Percentiles rank a stretch among this genome's conserved stretches.
phyloP scores from a whole-genome alignment of 2,888 invertebrate species.

The Xiphydria camelus region DNA sequence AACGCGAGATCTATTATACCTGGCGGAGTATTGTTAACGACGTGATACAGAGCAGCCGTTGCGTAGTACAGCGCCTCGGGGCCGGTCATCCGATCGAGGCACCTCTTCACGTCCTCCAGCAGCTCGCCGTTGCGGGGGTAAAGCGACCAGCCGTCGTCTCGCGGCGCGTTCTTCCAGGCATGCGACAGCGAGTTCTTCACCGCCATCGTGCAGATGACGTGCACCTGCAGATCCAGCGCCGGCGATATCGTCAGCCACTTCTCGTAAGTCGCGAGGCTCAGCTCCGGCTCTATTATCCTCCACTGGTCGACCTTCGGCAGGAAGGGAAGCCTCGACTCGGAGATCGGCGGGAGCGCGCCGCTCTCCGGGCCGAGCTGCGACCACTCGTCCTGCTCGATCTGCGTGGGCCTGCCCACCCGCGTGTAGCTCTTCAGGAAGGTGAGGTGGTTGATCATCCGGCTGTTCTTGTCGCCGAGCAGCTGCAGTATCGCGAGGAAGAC shows the following conservation, averaged over 20 bases:
- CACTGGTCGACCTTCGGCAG: slow-evolving; percentile 54
- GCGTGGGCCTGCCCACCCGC: slow-evolving; percentile 49
- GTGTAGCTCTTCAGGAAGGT: slow-evolving; percentile 45
- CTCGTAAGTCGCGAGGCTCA: slow-evolving; percentile 58
- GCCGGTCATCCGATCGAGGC: slow-evolving; percentile 38
- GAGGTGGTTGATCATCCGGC: slow-evolving; percentile 37
- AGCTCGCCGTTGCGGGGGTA: slow-evolving; percentile 34
- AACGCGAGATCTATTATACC: slow-evolving; percentile 40
- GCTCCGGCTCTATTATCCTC: slow-evolving; percentile 58
- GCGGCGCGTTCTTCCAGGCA: slow-evolving; percentile 28
- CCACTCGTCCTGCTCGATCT: slow-evolving; percentile 60
- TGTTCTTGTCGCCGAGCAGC: slow-evolving; percentile 40
- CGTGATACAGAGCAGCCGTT: slow-evolving; percentile 51
- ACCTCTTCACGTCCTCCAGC: slow-evolving; percentile 41
- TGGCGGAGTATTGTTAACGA: slow-evolving; percentile 54
- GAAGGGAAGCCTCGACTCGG: slow-evolving; percentile 61
- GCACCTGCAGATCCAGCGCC: slow-evolving; percentile 53
- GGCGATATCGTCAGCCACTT: slow-evolving; percentile 59
- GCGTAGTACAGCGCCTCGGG: slow-evolving; percentile 39
- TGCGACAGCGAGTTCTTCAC: slow-evolving; percentile 57
- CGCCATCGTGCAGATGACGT: slow-evolving; percentile 60
- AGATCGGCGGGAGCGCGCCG: slow-evolving; percentile 55
- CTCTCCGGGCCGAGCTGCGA: slow-evolving; percentile 53
- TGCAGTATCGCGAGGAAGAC: slow-evolving; percentile 58
- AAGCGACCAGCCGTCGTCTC: slow-evolving; percentile 31